phyloP scores from a whole-genome alignment of 2,888 invertebrate species.

The Agrilus mali region DNA sequence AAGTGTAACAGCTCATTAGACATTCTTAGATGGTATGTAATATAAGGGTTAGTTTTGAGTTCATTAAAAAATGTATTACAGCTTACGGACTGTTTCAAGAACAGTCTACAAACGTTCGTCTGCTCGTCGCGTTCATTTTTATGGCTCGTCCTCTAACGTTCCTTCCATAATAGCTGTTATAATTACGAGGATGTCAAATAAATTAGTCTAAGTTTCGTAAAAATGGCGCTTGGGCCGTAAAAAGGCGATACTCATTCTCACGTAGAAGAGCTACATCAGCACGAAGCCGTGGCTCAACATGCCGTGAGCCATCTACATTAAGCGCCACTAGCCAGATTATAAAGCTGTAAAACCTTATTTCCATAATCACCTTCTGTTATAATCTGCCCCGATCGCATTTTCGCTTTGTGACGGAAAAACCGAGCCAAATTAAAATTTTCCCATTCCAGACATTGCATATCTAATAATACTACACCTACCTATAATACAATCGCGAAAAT shows the following conservation, averaged over 20 bases:
- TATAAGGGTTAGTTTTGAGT: too few relatives aligned
- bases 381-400: too few relatives aligned
- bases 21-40: too few relatives aligned
- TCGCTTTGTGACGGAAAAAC: too few relatives aligned
- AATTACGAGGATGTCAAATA: constrained; percentile 23
- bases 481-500: too few relatives aligned
- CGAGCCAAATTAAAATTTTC: too few relatives aligned
- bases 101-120: too few relatives aligned
- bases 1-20: too few relatives aligned
- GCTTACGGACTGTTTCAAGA: too few relatives aligned
- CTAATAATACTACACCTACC: too few relatives aligned
- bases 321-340: constrained; percentile 25
- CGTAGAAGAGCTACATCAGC: constrained; percentile 21
- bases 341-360: constrained; percentile 26
- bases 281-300: constrained; percentile 7
- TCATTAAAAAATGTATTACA: too few relatives aligned
- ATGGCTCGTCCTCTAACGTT: constrained; percentile 5
- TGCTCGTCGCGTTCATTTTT: neutral
- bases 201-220: constrained; percentile 26
- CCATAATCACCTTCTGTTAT: constrained; percentile 17
- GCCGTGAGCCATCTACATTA: constrained; percentile 24
- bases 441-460: too few relatives aligned
- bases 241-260: constrained; percentile 19
- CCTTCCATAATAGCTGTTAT: constrained; percentile 16
- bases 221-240: constrained; percentile 18